Conservation (phyloP, 2,113 vertebrate genomes). For the Chaetorhynchus papuensis region DNA sequence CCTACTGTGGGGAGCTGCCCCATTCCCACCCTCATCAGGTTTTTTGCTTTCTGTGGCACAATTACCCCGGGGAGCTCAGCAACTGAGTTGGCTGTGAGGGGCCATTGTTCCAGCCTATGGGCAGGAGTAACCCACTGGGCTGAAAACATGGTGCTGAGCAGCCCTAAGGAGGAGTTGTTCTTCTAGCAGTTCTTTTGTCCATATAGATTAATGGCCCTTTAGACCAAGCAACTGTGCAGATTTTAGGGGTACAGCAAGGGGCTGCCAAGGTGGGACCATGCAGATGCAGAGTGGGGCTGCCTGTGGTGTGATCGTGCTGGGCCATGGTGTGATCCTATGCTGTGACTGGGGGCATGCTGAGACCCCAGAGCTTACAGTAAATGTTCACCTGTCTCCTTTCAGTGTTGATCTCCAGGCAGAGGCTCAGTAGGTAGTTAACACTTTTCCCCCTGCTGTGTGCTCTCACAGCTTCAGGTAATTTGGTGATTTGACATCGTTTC, state of each 20-base stretch:
- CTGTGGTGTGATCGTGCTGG: not conserved
- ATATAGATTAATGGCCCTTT: not conserved
- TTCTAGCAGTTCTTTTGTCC: not conserved
- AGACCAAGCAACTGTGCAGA: not conserved
- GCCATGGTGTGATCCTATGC: not conserved
- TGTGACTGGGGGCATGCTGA: rapidly evolving
- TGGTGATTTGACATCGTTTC: not conserved
- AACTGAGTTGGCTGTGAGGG: rapidly evolving
- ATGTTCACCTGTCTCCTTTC: not conserved
- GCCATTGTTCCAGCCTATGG: rapidly evolving
- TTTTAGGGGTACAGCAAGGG: not conserved
- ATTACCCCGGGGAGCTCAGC: not conserved
- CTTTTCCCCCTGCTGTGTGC: not conserved
- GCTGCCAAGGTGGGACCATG: rapidly evolving
- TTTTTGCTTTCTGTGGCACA: not conserved
- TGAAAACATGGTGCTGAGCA: not conserved
- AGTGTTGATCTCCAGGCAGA: not conserved
- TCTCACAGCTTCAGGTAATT: not conserved
- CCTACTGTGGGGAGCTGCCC: not conserved
- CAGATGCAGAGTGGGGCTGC: not conserved
- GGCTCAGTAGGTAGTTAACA: not conserved
- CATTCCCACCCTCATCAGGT: rapidly evolving
- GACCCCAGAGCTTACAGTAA: not conserved
- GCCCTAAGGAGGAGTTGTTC: not conserved
- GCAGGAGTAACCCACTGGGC: not conserved